Evolutionary conservation across 2,113 vertebrate species (phyloP).

Genomic region (Tetraodon nigroviridis): DNA sequence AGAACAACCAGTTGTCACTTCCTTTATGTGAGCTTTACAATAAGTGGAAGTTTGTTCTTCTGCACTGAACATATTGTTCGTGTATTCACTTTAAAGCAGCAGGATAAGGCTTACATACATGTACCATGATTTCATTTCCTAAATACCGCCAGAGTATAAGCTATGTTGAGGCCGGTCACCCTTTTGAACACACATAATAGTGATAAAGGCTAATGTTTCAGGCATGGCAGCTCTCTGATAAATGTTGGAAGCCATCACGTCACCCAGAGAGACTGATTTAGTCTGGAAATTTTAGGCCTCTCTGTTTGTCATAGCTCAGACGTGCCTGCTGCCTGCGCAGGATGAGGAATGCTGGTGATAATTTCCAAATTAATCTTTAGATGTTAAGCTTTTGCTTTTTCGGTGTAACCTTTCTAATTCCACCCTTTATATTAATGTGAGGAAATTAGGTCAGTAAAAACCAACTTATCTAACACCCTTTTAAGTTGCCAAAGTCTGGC

Average conservation of each 20-base stretch:
- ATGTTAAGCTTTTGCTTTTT: slow-evolving; percentile 29
- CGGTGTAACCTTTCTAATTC: slow-evolving; percentile 35
- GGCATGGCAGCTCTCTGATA: slow-evolving; percentile 39
- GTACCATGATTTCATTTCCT: slow-evolving; percentile 55
- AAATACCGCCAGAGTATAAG: slow-evolving; percentile 27
- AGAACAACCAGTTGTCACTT: neutral
- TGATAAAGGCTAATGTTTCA: slow-evolving; percentile 42
- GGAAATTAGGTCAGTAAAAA: slow-evolving; percentile 27
- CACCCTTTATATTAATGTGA: slow-evolving; percentile 8
- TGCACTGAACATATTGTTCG: slow-evolving; percentile 45
- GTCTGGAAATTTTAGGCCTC: slow-evolving; percentile 48
- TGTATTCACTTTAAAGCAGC: slow-evolving; percentile 13
- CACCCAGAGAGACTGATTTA: slow-evolving; percentile 44
- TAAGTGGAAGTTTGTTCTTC: slow-evolving; percentile 18
- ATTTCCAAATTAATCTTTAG: slow-evolving; percentile 31
- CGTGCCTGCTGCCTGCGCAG: slow-evolving; percentile 10
- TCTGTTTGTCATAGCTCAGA: slow-evolving; percentile 46
- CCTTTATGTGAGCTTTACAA: slow-evolving; percentile 10
- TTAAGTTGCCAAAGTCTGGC: slow-evolving; percentile 28
- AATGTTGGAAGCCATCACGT: slow-evolving; percentile 48
- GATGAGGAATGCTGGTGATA: slow-evolving; percentile 37
- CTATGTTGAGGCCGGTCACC: slow-evolving; percentile 27
- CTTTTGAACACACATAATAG: slow-evolving; percentile 7
- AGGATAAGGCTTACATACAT: slow-evolving; percentile 33
- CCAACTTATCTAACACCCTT: slow-evolving; percentile 21